phyloP scores from a whole-genome alignment of 2,797 vertebrate genomes.

The Calcarius lapponicus region DNA sequence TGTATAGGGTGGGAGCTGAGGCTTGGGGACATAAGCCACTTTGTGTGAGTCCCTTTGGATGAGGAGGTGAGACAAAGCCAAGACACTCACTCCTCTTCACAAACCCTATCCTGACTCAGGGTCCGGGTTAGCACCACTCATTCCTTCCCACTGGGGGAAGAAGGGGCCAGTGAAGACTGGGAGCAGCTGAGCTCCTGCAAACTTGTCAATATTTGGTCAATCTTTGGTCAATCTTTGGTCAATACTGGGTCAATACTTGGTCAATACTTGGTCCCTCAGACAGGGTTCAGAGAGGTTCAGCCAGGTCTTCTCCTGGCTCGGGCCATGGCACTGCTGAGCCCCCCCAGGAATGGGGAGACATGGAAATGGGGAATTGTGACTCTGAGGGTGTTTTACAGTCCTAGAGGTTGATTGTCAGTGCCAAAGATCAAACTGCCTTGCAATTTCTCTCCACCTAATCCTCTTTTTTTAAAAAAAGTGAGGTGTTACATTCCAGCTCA shows the following conservation, averaged over 20 bases:
- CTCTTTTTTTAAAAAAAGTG: background rate
- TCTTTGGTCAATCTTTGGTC: background rate
- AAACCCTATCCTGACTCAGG: rapidly evolving
- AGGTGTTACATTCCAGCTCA: background rate
- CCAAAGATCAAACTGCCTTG: background rate
- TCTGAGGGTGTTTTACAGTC: background rate
- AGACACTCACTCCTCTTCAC: background rate
- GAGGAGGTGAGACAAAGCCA: background rate
- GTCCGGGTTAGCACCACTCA: background rate
- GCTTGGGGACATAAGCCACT: background rate
- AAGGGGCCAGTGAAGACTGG: background rate
- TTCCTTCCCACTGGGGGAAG: background rate
- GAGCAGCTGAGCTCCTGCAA: background rate
- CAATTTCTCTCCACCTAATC: background rate
- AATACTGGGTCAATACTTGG: background rate
- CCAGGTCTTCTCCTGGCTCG: background rate
- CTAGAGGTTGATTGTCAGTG: background rate
- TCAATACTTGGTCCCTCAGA: background rate
- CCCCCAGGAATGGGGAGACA: rapidly evolving
- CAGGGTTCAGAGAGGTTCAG: background rate
- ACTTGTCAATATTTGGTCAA: background rate
- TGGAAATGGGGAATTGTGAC: background rate
- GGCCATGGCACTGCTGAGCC: background rate
- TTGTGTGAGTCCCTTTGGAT: background rate
- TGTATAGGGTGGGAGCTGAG: background rate